Evolutionary conservation across 2,113 vertebrate species (phyloP).

Genomic region (Hymenochirus boettgeri): DNA sequence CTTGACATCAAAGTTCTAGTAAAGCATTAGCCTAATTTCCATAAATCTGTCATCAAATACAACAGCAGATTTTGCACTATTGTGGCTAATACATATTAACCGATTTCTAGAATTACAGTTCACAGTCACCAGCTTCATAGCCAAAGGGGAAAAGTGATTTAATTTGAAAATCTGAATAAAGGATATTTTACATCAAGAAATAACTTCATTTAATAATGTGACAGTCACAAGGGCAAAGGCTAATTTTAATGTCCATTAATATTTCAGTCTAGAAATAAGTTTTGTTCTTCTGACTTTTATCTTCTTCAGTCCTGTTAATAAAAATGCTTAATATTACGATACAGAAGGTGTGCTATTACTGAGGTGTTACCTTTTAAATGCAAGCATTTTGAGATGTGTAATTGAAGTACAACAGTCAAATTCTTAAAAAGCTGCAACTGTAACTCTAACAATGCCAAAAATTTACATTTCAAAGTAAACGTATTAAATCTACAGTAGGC

Average conservation of each 20-base stretch:
- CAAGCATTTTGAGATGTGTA: too few species aligned
- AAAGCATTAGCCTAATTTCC: slow-evolving; percentile 9
- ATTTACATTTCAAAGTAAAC: too few species aligned
- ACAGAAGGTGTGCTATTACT: too few species aligned
- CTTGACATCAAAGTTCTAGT: not conserved
- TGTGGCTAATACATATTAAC: slow-evolving; percentile 29
- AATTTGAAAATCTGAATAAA: slow-evolving; percentile 26
- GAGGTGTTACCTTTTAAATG: too few species aligned
- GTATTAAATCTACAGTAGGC: too few species aligned
- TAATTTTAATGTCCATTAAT: not conserved
- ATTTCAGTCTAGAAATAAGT: not conserved
- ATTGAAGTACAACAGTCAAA: too few species aligned
- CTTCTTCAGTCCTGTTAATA: not conserved
- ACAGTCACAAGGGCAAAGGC: not conserved
- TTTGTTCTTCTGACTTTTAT: not conserved
- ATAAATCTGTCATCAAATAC: slow-evolving; percentile 11
- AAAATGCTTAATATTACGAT: not conserved
- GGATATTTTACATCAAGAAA: slow-evolving; percentile 7
- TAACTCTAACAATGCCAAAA: too few species aligned
- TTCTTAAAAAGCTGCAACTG: too few species aligned
- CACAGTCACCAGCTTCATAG: slow-evolving; percentile 8
- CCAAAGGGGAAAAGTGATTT: slow-evolving; percentile 26
- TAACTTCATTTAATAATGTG: slow-evolving; percentile 15
- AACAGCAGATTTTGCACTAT: slow-evolving; percentile 8
- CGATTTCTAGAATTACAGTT: slow-evolving; percentile 1